Base-by-base conservation (phyloP, 2,113 vertebrate species). In the Calyptommatus sinebrachiatus region DNA sequence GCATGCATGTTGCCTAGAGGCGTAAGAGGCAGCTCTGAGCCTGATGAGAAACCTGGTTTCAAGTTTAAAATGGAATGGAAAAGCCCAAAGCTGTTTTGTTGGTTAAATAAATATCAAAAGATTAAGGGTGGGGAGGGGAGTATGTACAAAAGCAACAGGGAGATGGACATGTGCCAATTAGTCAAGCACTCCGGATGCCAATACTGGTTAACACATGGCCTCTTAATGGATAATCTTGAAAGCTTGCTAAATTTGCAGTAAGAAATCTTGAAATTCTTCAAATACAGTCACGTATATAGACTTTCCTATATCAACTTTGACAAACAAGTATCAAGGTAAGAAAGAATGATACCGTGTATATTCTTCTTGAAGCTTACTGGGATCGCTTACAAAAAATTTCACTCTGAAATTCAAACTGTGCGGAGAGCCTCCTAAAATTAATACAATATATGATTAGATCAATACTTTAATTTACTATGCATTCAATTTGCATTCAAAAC, bases 311-410 rank as follows among this genome's bases (percentile, higher is more conserved):
- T 71, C 81, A 76, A 50, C 26, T 31, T 26, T 65, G 21, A 18
- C 53, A 31, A 76, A 75, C 11, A 69, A 81, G 75, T n/a, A 62
- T 61, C 50, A 46, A 48, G 26, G 16, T 60, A 57, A 73, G 10
- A 74, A 41, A 81, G 53, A 69, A n/a, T 62, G 71, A 76, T 81
- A 99, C 98, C 98, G 96, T 89, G 98, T 99, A 90, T 99, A 99
- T 90, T 99, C 98, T 94, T 99, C 98, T 94, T 99, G 98, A 89
- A 99, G 97, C 91, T 99, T 99, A 90, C 93, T 94, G 79, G 97
- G 97, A 86, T 99, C 98, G 83, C 95, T 95, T 90, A 99, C 97
- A 95, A 99, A 99, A 94, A 99, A 99, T 94, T 99, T 99, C 89
- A 99, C 98, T 96, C 98, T 96, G 93, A 99, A 99, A 89, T 96